phyloP scores from a whole-genome alignment of 2,113 vertebrate species.

The Emydura subglobosa region DNA sequence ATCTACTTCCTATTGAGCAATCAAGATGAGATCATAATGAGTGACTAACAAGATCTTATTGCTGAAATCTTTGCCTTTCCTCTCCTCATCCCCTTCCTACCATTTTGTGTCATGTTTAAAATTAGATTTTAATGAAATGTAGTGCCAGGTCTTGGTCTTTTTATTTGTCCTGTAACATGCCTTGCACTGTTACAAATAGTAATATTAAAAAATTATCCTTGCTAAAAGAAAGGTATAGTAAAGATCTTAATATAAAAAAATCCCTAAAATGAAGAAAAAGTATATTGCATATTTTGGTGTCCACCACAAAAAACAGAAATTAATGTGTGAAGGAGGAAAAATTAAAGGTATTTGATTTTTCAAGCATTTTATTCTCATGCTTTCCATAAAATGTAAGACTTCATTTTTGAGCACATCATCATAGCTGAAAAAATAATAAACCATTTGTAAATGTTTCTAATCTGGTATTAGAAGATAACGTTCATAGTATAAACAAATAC shows the following conservation, averaged over 20 bases:
- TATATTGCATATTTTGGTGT: neutral
- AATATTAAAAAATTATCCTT: neutral
- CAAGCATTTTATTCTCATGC: neutral
- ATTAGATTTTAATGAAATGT: neutral
- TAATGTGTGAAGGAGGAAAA: neutral
- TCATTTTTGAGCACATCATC: neutral
- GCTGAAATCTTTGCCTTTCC: neutral
- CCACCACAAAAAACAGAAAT: too few relatives aligned
- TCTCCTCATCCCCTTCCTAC: neutral
- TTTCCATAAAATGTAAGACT: neutral
- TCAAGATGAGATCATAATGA: too few relatives aligned
- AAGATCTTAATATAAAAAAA: neutral
- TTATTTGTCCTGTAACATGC: neutral
- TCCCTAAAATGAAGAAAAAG: neutral
- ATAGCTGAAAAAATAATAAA: neutral
- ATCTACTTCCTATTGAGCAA: too few relatives aligned
- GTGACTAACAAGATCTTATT: neutral
- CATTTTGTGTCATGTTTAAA: too few relatives aligned
- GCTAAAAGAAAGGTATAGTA: neutral
- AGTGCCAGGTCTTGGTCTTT: neutral
- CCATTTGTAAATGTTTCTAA: neutral
- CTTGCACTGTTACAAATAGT: neutral
- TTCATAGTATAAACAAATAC: neutral
- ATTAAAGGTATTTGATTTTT: neutral
- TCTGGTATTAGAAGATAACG: neutral